Conservation (phyloP, 2,113 vertebrate genomes). For the Myotis lucifugus region DNA sequence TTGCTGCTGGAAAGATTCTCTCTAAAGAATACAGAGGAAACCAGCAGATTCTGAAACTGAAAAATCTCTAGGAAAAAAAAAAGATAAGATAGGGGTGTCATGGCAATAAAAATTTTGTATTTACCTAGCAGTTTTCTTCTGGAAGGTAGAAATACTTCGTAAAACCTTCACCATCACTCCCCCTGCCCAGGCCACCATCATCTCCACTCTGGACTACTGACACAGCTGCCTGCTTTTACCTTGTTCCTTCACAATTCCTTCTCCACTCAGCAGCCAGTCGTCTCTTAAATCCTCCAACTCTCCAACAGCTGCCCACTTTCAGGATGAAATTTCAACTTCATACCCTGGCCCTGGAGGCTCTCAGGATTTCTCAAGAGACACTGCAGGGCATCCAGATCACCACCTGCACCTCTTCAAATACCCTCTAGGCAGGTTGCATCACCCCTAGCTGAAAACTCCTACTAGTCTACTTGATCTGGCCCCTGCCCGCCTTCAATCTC, state of each 20-base stretch:
- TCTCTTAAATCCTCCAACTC: background rate
- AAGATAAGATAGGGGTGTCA: background rate
- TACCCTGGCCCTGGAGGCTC: background rate
- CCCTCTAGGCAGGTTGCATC: background rate
- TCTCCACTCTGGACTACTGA: background rate
- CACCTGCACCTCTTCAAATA: background rate
- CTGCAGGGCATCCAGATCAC: background rate
- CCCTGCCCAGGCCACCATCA: background rate
- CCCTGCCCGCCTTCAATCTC: background rate
- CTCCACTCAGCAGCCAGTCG: background rate
- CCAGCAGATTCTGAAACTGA: slow-evolving; percentile 37
- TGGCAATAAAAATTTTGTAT: background rate
- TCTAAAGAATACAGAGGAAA: slow-evolving; percentile 35
- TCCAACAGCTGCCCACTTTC: background rate
- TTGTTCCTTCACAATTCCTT: background rate
- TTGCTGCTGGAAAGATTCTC: slow-evolving; percentile 1
- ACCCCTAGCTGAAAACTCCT: background rate
- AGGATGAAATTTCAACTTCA: background rate
- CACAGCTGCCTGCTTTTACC: background rate
- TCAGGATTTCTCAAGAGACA: background rate
- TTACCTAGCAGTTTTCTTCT: background rate
- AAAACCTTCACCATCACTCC: background rate
- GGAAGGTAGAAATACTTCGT: background rate
- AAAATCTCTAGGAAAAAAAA: background rate
- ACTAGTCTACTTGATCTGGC: background rate